A percentile compares a stretch with the other conserved stretches of the same genome.
Conservation (phyloP, 2,797 vertebrate genomes). For the Psittacula derbiana region DNA sequence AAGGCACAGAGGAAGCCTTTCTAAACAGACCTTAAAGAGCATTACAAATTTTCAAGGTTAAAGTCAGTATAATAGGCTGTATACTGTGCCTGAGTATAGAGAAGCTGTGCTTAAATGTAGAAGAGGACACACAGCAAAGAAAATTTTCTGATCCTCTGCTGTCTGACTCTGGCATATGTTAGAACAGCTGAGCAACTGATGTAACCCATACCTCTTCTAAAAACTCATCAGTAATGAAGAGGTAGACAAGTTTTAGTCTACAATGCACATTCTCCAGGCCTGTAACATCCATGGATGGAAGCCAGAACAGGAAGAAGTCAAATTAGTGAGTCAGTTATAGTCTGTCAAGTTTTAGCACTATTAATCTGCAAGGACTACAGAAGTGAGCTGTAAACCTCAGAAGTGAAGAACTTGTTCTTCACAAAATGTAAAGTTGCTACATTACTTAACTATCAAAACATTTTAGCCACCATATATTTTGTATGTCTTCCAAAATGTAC, state of each 20-base stretch:
- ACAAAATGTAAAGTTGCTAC: background rate
- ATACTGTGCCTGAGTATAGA: background rate
- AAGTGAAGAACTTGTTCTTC: background rate
- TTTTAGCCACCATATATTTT: background rate
- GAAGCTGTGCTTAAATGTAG: background rate
- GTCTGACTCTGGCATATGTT: background rate
- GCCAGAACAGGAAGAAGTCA: background rate
- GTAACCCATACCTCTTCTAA: background rate
- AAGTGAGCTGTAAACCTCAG: background rate
- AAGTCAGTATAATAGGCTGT: conserved; percentile 4
- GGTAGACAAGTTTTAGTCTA: background rate
- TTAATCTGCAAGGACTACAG: background rate
- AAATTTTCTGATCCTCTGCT: background rate
- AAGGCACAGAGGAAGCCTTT: conserved; percentile 9
- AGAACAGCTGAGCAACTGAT: background rate
- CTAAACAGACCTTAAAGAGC: conserved; percentile 29
- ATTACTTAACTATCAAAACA: background rate
- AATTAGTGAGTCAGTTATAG: background rate
- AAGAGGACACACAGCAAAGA: background rate
- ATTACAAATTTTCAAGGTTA: conserved; percentile 18
- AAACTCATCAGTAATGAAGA: background rate
- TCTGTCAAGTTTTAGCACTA: background rate
- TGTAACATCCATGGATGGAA: background rate
- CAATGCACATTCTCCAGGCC: background rate
- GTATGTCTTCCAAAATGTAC: background rate